Evolutionary conservation across 2,797 vertebrate genomes (phyloP).

Genomic region (Aythya fuligula): DNA sequence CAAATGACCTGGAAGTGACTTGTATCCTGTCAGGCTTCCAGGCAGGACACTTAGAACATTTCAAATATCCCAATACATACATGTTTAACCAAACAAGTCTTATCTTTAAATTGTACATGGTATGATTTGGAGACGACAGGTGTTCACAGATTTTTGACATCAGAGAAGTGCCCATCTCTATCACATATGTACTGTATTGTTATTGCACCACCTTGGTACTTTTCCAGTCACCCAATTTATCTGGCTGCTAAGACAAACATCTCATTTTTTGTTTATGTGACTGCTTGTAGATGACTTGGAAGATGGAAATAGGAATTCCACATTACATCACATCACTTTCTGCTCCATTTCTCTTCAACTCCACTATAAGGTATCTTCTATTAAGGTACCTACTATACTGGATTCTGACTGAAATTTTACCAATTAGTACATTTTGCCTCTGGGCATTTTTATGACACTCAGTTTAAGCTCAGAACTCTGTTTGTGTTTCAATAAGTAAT

Average conservation of each 20-base stretch:
- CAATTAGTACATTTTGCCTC: not conserved
- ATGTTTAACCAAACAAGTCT: fast-evolving
- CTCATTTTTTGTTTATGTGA: not conserved
- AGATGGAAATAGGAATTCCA: not conserved
- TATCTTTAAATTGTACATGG: not conserved
- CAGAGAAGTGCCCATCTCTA: not conserved
- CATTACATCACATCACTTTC: fast-evolving
- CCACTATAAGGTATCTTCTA: too few relatives aligned
- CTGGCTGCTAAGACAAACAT: fast-evolving
- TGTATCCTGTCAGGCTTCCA: not conserved
- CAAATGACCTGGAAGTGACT: not conserved
- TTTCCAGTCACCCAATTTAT: not conserved
- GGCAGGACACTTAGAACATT: not conserved
- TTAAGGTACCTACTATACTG: too few relatives aligned
- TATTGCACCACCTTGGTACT: not conserved
- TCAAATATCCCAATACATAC: not conserved
- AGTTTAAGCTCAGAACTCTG: too few relatives aligned
- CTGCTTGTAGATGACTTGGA: not conserved
- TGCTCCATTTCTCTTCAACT: not conserved
- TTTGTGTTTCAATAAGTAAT: too few relatives aligned
- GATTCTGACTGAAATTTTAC: not conserved
- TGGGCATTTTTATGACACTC: too few relatives aligned
- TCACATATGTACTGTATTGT: not conserved
- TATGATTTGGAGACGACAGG: not conserved
- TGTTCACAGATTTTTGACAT: not conserved